Evolutionary conservation across 2,888 invertebrate species (phyloP), one percentile per base, ranked within the genome.

Genomic region (Parelbella ahira): DNA sequence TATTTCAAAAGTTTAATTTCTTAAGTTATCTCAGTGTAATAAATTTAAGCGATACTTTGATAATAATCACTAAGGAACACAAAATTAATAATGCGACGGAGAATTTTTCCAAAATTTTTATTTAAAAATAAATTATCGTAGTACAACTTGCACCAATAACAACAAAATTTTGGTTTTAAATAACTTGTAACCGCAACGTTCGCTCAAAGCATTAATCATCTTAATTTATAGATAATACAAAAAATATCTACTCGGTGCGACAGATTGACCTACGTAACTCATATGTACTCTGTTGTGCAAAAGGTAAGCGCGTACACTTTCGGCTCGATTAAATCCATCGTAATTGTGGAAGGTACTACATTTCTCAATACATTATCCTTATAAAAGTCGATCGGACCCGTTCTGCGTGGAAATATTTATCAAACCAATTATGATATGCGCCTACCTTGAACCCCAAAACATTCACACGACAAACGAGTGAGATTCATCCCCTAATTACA

Each of bases 81-180:
- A n/a, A n/a, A n/a, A n/a, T n/a, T n/a, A 54, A 54, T 39, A 54
- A 60, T 58, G 59, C 41, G 44, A 50, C 36, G 32, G 27, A 30
- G 1, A 21, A 50, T 48, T 74, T 76, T 80, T 68, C 51, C 47
- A 63, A 57, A 65, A 3, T 49, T 84, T 86, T 86, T 84, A 84
- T 86, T 87, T 79, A 86, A 87, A 86, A 87, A 87, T 87, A 87
- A 86, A 87, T 86, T 84, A 86, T 84, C 60, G 72, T 75, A 80
- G 78, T 81, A 83, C 83, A 83, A 80, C 74, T 86, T 81, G 84
- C 82, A 86, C 80, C 83, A 78, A 80, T 86, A 86, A 87, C 84
- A 86, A 87, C 84, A 82, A 80, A 86, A 86, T 82, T 83, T 84
- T 80, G 81, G 79, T 84, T 80, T n/a, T 48, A 68, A 78, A 81